Conservation (phyloP, 1,140 invertebrate genomes). For the Akabosia matsudoensis region DNA sequence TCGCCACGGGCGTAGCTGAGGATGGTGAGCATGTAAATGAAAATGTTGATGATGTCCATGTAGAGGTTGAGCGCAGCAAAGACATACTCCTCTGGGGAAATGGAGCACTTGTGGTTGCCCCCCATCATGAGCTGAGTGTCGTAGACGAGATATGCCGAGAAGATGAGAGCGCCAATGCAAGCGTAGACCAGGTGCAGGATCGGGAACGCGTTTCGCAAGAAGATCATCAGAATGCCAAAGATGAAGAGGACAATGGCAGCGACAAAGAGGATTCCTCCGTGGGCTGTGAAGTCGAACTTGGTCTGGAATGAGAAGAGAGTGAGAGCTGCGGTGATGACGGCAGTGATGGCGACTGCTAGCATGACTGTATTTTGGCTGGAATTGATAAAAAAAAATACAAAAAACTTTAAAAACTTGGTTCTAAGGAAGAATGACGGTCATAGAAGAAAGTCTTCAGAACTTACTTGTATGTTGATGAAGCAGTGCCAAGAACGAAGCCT, state of each 20-base stretch:
- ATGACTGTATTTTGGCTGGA: slow-evolving; percentile 58
- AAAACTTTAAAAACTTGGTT: neutral
- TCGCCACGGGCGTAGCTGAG: slow-evolving; percentile 62
- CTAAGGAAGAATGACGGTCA: slow-evolving; percentile 52
- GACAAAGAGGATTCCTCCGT: slow-evolving; percentile 61
- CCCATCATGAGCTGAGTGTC: slow-evolving; percentile 95
- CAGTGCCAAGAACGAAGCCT: slow-evolving; percentile 69
- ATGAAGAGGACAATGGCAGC: slow-evolving; percentile 73
- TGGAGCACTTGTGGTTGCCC: slow-evolving; percentile 81
- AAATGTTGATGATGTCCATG: slow-evolving; percentile 85
- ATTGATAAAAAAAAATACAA: neutral
- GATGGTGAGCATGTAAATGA: slow-evolving; percentile 79
- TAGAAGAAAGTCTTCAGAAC: too few species aligned
- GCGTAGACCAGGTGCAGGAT: slow-evolving; percentile 71
- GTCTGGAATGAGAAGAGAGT: slow-evolving; percentile 93
- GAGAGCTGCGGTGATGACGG: slow-evolving; percentile 72
- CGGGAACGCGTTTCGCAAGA: slow-evolving; percentile 57
- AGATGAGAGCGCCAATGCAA: slow-evolving; percentile 73
- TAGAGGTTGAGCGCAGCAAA: slow-evolving; percentile 89
- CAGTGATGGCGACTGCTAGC: slow-evolving; percentile 75
- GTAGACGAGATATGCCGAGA: slow-evolving; percentile 80
- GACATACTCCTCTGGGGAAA: slow-evolving; percentile 95
- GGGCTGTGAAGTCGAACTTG: slow-evolving; percentile 82
- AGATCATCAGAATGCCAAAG: slow-evolving; percentile 75
- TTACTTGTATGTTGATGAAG: slow-evolving; percentile 56